phyloP scores from a whole-genome alignment of 2,888 invertebrate species.

The Lochmaea crataegi region DNA sequence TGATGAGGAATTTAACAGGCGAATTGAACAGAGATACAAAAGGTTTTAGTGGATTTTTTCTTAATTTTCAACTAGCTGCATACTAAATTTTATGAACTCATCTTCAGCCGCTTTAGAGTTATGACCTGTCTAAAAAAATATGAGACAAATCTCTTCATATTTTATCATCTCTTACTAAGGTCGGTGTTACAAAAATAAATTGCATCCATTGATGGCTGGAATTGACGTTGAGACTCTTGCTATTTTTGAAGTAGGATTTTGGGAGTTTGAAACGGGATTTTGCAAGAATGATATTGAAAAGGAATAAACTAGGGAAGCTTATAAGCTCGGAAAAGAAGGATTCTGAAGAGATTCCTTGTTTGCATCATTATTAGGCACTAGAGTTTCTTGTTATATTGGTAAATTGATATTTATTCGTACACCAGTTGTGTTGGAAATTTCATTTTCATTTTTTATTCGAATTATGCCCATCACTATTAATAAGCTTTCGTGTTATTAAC shows the following conservation, averaged over 20 bases:
- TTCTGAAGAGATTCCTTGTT: background rate
- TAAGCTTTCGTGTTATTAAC: no score
- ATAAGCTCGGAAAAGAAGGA: background rate
- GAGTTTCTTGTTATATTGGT: no score
- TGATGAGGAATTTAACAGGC: background rate
- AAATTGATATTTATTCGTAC: no score
- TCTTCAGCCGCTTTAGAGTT: no score
- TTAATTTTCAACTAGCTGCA: background rate
- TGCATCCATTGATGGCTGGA: conserved; percentile 17
- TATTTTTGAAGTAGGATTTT: conserved; percentile 2
- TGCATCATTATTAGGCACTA: background rate
- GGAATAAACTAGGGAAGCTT: background rate
- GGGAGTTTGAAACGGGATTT: conserved; percentile 11
- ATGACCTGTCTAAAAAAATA: no score
- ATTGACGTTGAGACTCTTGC: background rate
- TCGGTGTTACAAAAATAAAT: background rate
- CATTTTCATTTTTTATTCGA: no score
- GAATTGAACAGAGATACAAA: background rate
- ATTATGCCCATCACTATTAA: no score
- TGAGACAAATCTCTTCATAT: no score
- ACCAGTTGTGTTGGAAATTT: no score
- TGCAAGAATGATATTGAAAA: conserved; percentile 1
- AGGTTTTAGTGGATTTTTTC: background rate
- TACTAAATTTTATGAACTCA: no score
- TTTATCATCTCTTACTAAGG: no score